Conservation (phyloP, 2,113 vertebrate genomes). For the Aphyosemion australe region DNA sequence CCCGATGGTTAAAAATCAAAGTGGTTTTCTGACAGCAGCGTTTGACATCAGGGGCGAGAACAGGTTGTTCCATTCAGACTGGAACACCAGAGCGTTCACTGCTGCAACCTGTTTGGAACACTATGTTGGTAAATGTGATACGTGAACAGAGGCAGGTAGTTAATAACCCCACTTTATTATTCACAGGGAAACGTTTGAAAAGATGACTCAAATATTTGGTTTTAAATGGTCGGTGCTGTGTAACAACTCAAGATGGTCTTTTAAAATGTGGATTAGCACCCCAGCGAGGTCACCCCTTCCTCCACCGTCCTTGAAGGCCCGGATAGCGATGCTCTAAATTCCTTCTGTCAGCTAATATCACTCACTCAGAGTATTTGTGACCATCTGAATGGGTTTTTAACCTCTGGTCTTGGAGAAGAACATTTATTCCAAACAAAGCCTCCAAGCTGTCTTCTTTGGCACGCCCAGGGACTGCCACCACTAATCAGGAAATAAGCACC, state of each 20-base stretch:
- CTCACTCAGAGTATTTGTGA: conserved; percentile 37
- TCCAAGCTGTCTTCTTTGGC: conserved; percentile 53
- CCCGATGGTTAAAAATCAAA: neutral
- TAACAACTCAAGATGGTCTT: neutral
- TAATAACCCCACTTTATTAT: no score
- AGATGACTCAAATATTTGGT: no score
- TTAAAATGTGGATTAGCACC: conserved; percentile 11
- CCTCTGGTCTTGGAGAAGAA: conserved; percentile 49
- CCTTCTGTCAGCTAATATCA: conserved; percentile 36
- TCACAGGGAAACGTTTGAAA: no score
- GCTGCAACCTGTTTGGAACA: no score
- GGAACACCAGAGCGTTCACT: neutral
- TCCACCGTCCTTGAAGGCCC: neutral
- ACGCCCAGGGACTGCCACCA: conserved; percentile 43
- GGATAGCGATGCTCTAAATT: conserved; percentile 19
- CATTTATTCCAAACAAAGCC: conserved; percentile 63
- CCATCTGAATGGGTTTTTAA: conserved; percentile 64
- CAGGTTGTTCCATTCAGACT: neutral
- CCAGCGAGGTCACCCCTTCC: conserved; percentile 11
- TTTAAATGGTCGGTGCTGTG: no score
- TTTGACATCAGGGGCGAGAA: neutral
- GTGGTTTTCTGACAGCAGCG: neutral
- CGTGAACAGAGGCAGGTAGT: no score
- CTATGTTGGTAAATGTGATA: no score
- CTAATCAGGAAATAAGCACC: conserved; percentile 64